Evolutionary conservation across 2,797 vertebrate species (phyloP), one percentile per base, ranked within the genome.

Genomic region (Stomatorhinus walkeri): DNA sequence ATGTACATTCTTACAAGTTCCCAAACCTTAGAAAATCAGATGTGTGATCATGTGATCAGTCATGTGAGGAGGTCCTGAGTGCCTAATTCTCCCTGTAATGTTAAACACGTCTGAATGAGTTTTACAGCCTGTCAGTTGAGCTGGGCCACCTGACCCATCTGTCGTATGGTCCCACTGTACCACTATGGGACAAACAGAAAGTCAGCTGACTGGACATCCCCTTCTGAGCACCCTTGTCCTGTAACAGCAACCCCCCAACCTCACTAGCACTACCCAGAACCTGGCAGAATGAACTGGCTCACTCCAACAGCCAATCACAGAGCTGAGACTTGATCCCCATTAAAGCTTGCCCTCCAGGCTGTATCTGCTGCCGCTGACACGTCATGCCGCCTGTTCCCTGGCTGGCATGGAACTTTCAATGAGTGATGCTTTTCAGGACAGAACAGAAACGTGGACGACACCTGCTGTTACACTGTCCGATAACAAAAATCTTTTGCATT

Each of bases 261-360:
- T 81, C 16, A 43, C 32, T 10, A 81, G 16, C 76, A 52, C 48
- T 7, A 16, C 51, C 49, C 84, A 22, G 14, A 51, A 28, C 22
- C 46, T 7, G 84, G 48, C 49, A 85, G 84, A 51, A 85, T 14
- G 28, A 28, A 28, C 84, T n/a, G 22, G 51, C 84, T 28, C 84
- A 85, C 7, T 16, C 24, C 28, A 19, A 16, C 79, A 64, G 88
- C 88, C 83, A 89, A 68, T 85, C 68, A 89, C 22, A 48, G 14
- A 9, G 64, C 28, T 19, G 88, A 68, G 40, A 85, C 46, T 83
- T 89, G 40, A 89, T 52, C 88, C 81, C 88, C 83, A 68, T 64
- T 61, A 64, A 68, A 85, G 24, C 56, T 40, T 85, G 46, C 56
- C 88, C 61, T 19, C 46, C 81, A 16, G 83, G 22, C 56, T 49